A percentile compares a stretch with the other conserved stretches of the same genome.
Evolutionary conservation across 2,888 invertebrate species (phyloP).

Genomic region (Melieria omissa): DNA sequence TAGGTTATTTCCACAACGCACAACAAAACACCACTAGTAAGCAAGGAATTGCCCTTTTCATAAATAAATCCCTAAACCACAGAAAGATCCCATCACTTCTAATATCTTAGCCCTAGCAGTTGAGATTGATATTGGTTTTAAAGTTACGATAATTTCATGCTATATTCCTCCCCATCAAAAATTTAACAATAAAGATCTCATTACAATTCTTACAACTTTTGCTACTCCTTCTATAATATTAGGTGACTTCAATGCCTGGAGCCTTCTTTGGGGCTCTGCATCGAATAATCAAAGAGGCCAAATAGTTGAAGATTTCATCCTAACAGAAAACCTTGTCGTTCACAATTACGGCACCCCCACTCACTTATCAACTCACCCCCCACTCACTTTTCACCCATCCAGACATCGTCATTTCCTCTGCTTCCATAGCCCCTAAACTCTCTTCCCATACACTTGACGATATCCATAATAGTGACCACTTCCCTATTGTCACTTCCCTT

Average conservation of each 20-base stretch:
- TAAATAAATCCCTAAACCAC: not conserved
- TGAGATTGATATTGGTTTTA: no score
- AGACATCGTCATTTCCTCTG: no score
- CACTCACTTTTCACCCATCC: no score
- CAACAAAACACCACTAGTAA: not conserved
- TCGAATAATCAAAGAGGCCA: no score
- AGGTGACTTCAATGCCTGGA: constrained; percentile 10
- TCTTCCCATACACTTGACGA: not conserved
- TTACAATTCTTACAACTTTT: not conserved
- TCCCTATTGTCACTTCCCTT: not conserved
- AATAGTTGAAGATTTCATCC: no score
- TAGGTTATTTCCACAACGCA: no score
- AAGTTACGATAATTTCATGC: constrained; percentile 7
- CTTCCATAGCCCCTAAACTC: no score
- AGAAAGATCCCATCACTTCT: not conserved
- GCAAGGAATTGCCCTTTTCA: constrained; percentile 4
- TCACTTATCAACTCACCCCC: no score
- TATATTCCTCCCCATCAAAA: constrained; percentile 16
- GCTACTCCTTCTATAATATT: constrained; percentile 4
- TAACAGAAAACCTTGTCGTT: no score
- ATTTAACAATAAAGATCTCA: constrained; percentile 6
- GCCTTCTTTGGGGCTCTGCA: not conserved
- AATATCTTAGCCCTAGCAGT: no score
- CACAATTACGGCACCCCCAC: no score
- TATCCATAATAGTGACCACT: constrained; percentile 9